Evolutionary conservation across 2,113 vertebrate genomes (phyloP).

Genomic region (Cercocebus atys): DNA sequence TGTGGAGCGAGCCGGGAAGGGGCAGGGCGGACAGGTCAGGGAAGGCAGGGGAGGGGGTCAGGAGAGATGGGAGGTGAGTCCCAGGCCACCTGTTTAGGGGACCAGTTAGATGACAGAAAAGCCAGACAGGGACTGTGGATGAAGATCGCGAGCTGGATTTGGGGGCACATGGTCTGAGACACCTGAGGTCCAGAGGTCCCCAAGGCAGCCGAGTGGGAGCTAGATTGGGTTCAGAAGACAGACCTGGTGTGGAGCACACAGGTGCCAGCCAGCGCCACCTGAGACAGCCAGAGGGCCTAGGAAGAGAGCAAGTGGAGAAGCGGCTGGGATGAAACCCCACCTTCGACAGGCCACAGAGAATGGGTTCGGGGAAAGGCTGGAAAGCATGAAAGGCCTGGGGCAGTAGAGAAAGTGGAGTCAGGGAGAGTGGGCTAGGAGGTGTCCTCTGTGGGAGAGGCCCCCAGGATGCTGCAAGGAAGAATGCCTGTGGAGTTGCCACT

Average conservation of each 20-base stretch:
- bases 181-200: neutral
- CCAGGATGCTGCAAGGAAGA: neutral
- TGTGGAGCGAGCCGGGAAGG: rapidly evolving
- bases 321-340: neutral
- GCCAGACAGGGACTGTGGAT: neutral
- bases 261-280: neutral
- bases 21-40: no score
- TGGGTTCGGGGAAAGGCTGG: neutral
- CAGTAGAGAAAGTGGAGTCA: neutral
- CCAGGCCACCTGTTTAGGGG: neutral
- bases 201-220: rapidly evolving
- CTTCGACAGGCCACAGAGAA: neutral
- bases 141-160: neutral
- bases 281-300: neutral
- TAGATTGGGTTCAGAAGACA: neutral
- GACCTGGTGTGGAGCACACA: neutral
- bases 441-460: neutral
- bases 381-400: neutral
- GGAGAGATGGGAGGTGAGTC: neutral
- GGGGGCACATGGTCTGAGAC: neutral
- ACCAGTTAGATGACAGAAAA: neutral
- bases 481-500: neutral
- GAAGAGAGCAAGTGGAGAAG: neutral
- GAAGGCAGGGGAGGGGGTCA: neutral
- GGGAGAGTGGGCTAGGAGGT: neutral